Conservation (phyloP, 1,140 invertebrate genomes). For the Mylabris phalerata region DNA sequence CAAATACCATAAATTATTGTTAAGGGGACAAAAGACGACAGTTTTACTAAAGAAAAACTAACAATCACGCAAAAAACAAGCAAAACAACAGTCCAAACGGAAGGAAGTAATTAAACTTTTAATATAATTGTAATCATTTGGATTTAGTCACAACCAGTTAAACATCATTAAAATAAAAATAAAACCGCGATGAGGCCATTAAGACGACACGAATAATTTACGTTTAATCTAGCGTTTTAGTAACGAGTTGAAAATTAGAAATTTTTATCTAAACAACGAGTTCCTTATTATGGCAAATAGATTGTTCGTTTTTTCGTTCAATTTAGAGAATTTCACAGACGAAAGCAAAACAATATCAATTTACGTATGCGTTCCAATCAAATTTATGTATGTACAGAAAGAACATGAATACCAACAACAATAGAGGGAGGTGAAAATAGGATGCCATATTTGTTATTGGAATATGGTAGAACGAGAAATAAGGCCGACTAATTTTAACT, state of each 20-base stretch:
- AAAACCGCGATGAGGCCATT: background rate
- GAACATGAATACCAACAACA: background rate
- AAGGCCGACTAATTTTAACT: conserved; percentile 30
- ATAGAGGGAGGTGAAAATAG: conserved; percentile 7
- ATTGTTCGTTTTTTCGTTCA: conserved; percentile 4
- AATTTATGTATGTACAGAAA: conserved; percentile 1
- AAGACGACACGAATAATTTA: conserved; percentile 15
- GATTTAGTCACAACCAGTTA: conserved; percentile 18
- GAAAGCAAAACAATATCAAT: conserved; percentile 17
- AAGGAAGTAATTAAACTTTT: conserved; percentile 20
- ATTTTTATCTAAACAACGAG: no score
- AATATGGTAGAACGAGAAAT: conserved; percentile 18
- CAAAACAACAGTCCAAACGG: background rate
- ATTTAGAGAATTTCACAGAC: conserved; percentile 7
- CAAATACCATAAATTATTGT: conserved; percentile 13
- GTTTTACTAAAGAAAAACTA: background rate
- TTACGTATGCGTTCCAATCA: conserved; percentile 16
- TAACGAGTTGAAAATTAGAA: no score
- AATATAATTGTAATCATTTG: conserved; percentile 12
- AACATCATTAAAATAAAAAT: conserved; percentile 13
- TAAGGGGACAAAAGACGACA: background rate
- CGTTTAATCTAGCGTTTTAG: background rate
- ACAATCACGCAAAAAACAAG: background rate
- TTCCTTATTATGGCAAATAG: no score
- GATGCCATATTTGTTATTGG: background rate